Evolutionary conservation across 2,888 invertebrate genomes (phyloP).

Genomic region (Meiosimyza decipiens): DNA sequence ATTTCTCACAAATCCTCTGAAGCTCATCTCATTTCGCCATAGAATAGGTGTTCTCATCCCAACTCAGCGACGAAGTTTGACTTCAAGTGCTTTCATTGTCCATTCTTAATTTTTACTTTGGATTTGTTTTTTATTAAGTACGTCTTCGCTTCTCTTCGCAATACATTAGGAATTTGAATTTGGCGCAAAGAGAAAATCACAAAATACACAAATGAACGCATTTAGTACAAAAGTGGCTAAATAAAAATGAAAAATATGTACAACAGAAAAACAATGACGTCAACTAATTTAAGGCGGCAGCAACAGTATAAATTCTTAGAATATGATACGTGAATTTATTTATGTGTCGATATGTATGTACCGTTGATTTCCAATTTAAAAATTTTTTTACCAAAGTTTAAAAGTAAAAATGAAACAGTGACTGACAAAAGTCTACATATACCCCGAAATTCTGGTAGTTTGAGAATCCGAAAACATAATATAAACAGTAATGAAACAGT

Average conservation of each 20-base stretch:
- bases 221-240: constrained; percentile 1
- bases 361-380: too few relatives aligned
- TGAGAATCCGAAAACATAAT: too few relatives aligned
- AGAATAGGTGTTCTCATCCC: neutral
- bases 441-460: too few relatives aligned
- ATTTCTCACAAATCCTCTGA: neutral
- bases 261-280: neutral
- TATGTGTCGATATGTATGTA: neutral
- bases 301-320: neutral
- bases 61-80: too few relatives aligned
- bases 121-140: neutral
- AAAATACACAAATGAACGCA: neutral
- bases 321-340: neutral
- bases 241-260: neutral
- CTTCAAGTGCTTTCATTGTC: neutral
- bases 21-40: neutral
- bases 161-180: constrained; percentile 19
- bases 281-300: constrained; percentile 8
- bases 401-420: too few relatives aligned
- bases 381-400: too few relatives aligned
- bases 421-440: too few relatives aligned
- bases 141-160: neutral
- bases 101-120: neutral
- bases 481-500: too few relatives aligned
- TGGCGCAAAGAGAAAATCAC: constrained; percentile 1